phyloP scores from a whole-genome alignment of 2,888 invertebrate genomes.

The Euplagia quadripunctaria region DNA sequence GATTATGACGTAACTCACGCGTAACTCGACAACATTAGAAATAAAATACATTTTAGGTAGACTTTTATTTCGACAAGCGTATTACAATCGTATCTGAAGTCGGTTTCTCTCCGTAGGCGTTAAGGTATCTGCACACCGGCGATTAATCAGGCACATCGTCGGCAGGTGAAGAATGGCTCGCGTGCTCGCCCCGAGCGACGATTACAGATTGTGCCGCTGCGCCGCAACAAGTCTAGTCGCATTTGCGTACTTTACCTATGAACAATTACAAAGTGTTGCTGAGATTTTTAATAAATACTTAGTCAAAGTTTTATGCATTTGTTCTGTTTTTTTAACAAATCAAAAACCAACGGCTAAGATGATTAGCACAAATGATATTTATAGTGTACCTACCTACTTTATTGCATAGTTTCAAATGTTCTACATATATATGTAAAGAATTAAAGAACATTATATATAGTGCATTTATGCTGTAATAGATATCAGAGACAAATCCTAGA shows the following conservation, averaged over 20 bases:
- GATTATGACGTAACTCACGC: not conserved
- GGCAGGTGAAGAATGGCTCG: constrained; percentile 58
- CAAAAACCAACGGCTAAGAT: not conserved
- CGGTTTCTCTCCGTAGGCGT: constrained; percentile 47
- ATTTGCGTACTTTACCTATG: constrained; percentile 40
- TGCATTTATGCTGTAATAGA: too few relatives aligned
- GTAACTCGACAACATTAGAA: not conserved
- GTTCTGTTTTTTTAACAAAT: not conserved
- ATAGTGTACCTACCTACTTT: too few relatives aligned
- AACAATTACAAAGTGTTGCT: constrained; percentile 41
- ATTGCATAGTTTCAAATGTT: not conserved
- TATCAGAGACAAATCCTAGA: too few relatives aligned
- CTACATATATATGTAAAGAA: too few relatives aligned
- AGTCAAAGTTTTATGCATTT: not conserved
- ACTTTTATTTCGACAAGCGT: constrained; percentile 40
- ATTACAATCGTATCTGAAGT: constrained; percentile 41
- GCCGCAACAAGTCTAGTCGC: constrained; percentile 27
- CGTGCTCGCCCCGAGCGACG: constrained; percentile 61
- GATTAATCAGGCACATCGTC: constrained; percentile 63
- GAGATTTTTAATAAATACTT: not conserved
- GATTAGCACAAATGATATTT: not conserved
- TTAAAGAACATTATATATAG: too few relatives aligned
- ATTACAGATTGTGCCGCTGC: constrained; percentile 62
- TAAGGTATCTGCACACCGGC: constrained; percentile 51
- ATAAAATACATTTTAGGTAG: not conserved